phyloP scores from a whole-genome alignment of 1,140 invertebrate species.

The Drosophila ogumai region DNA sequence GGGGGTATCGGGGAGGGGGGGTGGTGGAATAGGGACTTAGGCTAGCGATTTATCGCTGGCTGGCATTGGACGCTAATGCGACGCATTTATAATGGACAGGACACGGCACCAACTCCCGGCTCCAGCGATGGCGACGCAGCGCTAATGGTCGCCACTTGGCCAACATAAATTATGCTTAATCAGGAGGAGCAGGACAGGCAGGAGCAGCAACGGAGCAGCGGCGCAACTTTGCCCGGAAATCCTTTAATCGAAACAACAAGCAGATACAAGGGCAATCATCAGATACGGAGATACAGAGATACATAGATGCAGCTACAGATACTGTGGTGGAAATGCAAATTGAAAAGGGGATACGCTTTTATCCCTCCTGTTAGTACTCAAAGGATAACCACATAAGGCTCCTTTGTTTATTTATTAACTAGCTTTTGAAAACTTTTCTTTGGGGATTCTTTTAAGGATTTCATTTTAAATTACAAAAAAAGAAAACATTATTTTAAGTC shows the following conservation, averaged over 20 bases:
- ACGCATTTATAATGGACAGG: constrained; percentile 73
- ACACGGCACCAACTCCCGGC: constrained; percentile 18
- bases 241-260: constrained; percentile 63
- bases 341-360: not conserved
- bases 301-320: not conserved
- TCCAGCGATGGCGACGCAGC: constrained; percentile 35
- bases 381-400: not conserved
- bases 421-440: too few relatives aligned
- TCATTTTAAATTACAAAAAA: too few relatives aligned
- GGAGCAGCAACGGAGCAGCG: not conserved
- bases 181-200: constrained; percentile 44
- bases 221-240: constrained; percentile 21
- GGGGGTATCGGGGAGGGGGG: not conserved
- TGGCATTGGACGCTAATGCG: constrained; percentile 70
- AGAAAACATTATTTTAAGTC: too few relatives aligned
- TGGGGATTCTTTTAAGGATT: too few relatives aligned
- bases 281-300: not conserved
- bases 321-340: not conserved
- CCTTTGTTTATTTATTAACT: too few relatives aligned
- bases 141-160: constrained; percentile 79
- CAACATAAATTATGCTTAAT: constrained; percentile 78
- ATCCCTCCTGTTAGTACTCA: not conserved
- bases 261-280: constrained; percentile 47
- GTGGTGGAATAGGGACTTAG: not conserved
- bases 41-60: constrained; percentile 62